A percentile compares a stretch with the other conserved stretches of the same genome.
These are phyloP conservation scores for Leucoptera coffeella DNA, from an alignment of 2,888 invertebrate genomes.

Conservation along the genomic window DNA sequence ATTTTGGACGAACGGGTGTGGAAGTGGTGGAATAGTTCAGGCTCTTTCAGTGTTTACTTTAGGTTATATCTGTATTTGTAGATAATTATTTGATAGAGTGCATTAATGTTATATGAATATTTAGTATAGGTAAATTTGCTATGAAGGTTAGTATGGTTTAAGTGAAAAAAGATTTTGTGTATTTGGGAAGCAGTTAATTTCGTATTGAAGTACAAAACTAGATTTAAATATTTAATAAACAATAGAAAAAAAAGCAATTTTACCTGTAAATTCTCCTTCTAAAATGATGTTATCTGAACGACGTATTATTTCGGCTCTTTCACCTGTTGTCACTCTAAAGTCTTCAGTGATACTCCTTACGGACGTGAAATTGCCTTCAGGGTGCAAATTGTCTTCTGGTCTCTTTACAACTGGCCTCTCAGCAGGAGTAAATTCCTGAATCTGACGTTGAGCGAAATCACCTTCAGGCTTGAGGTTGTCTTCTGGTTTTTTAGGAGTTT, in stretches of 20 bases:
- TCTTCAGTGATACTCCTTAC: slow-evolving; percentile 48
- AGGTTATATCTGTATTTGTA: too few relatives aligned
- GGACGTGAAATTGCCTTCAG: slow-evolving; percentile 49
- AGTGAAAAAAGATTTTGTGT: too few relatives aligned
- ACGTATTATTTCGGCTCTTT: slow-evolving; percentile 58
- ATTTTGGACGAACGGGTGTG: too few relatives aligned
- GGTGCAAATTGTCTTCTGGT: slow-evolving; percentile 45
- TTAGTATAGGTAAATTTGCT: too few relatives aligned
- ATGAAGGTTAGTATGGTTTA: too few relatives aligned
- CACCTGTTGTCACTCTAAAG: slow-evolving; percentile 54
- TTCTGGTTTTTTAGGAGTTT: slow-evolving; percentile 30
- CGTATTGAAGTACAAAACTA: too few relatives aligned
- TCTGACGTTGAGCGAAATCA: slow-evolving; percentile 24
- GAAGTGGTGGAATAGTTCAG: too few relatives aligned
- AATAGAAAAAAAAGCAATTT: too few relatives aligned
- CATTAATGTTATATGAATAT: too few relatives aligned
- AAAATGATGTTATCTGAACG: slow-evolving; percentile 60
- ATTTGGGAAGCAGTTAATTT: too few relatives aligned
- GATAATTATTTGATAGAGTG: too few relatives aligned
- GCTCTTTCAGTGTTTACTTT: too few relatives aligned
- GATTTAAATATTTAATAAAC: slow-evolving; percentile 25
- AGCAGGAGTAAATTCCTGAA: slow-evolving; percentile 21
- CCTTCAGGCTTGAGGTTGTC: slow-evolving; percentile 52
- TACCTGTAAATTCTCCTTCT: slow-evolving; percentile 63
- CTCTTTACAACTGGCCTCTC: slow-evolving; percentile 20